Percentiles rank a stretch among this genome's conserved stretches.
Conservation (phyloP, 1,140 invertebrate genomes). For the Drosophila watanabei region DNA sequence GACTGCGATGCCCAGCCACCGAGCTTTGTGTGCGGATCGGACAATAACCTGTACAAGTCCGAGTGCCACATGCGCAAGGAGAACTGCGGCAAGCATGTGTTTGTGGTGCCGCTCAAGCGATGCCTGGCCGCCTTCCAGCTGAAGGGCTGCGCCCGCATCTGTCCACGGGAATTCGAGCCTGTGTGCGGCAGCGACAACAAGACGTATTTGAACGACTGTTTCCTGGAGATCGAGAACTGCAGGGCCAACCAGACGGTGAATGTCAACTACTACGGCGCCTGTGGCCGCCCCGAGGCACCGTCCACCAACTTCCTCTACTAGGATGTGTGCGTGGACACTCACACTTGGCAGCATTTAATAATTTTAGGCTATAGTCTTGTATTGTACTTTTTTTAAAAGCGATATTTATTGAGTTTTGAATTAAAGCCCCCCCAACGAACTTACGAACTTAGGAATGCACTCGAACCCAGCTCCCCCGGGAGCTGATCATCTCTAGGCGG, state of each 20-base stretch:
- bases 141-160: conserved; percentile 94
- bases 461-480: neutral
- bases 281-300: conserved; percentile 81
- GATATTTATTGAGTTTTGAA: conserved; percentile 81
- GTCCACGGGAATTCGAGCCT: conserved; percentile 93
- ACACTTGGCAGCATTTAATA: conserved; percentile 80
- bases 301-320: conserved; percentile 83
- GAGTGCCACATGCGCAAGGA: conserved; percentile 96
- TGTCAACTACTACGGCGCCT: conserved; percentile 82
- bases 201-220: conserved; percentile 97
- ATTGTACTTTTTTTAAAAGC: conserved; percentile 72
- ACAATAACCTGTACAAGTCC: conserved; percentile 96
- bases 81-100: conserved; percentile 96
- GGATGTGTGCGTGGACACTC: conserved; percentile 4
- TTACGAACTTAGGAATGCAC: conserved; percentile 52
- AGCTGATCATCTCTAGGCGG: conserved; percentile 49
- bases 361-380: conserved; percentile 75
- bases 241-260: conserved; percentile 88
- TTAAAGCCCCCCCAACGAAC: conserved; percentile 71
- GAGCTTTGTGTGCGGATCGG: conserved; percentile 95
- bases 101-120: conserved; percentile 93
- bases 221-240: conserved; percentile 96
- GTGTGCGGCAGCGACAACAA: conserved; percentile 95
- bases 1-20: conserved; percentile 89
- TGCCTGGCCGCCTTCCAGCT: conserved; percentile 94